phyloP scores from a whole-genome alignment of 2,113 vertebrate species.

The Myrmecophaga tridactyla region DNA sequence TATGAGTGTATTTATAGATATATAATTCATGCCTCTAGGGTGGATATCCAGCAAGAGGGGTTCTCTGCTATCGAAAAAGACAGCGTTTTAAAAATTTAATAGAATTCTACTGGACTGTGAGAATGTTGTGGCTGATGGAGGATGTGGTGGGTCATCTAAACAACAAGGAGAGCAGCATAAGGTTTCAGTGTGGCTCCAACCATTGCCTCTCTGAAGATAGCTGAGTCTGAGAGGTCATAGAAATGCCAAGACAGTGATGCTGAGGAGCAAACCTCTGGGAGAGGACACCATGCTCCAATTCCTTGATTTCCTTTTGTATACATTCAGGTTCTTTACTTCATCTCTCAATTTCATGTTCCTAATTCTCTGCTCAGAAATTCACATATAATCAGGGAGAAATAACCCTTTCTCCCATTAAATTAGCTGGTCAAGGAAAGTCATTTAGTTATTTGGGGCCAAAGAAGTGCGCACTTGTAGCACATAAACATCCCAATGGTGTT shows the following conservation, averaged over 20 bases:
- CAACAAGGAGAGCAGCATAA: slow-evolving; percentile 33
- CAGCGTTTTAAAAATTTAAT: slow-evolving; percentile 80
- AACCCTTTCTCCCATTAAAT: not conserved
- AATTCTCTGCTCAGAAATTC: slow-evolving; percentile 26
- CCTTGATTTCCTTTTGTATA: not conserved
- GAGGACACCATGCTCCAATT: not conserved
- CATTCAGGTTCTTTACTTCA: not conserved
- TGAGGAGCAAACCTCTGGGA: not conserved
- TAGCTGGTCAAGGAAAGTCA: not conserved
- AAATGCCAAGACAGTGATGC: not conserved
- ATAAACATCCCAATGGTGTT: not conserved
- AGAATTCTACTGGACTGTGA: slow-evolving; percentile 78
- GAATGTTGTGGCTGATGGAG: slow-evolving; percentile 67
- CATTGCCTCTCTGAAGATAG: slow-evolving; percentile 32
- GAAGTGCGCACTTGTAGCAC: not conserved
- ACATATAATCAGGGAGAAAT: not conserved
- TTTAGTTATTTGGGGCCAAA: not conserved
- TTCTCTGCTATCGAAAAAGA: slow-evolving; percentile 79
- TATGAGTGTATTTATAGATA: slow-evolving; percentile 85
- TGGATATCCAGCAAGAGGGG: slow-evolving; percentile 78
- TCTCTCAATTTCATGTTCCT: slow-evolving; percentile 34
- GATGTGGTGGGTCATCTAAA: slow-evolving; percentile 64
- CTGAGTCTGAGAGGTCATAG: slow-evolving; percentile 47
- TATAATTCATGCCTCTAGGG: slow-evolving; percentile 84
- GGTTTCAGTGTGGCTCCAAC: slow-evolving; percentile 48